Percentiles rank a stretch among this genome's conserved stretches.
These are phyloP conservation scores for Columbina picui DNA, from an alignment of 2,113 vertebrate species.

Conservation along the genomic window DNA sequence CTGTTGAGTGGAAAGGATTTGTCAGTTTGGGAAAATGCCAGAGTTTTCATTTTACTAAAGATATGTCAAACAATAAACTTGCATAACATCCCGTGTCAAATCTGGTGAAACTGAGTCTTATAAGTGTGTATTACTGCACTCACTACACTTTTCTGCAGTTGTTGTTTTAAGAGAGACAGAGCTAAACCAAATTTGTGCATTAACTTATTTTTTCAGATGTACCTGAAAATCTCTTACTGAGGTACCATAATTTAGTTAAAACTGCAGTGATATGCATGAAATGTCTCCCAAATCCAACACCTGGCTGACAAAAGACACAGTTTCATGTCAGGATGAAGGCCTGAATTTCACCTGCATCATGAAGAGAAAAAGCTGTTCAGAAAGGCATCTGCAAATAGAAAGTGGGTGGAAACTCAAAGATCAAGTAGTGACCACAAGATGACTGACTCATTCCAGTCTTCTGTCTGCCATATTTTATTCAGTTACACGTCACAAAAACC, in stretches of 20 bases:
- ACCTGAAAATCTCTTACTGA: not conserved
- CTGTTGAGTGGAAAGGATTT: not conserved
- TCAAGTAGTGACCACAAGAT: not conserved
- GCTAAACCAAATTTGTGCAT: not conserved
- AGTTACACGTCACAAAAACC: not conserved
- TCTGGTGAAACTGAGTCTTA: not conserved
- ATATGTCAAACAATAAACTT: conserved; percentile 37
- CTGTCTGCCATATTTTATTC: not conserved
- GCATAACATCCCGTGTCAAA: not conserved
- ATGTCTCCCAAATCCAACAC: not conserved
- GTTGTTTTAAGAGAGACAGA: not conserved
- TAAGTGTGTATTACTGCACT: not conserved
- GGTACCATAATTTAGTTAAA: not conserved
- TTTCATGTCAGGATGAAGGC: not conserved
- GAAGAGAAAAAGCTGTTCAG: not conserved
- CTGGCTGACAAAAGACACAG: not conserved
- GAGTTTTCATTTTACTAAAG: conserved; percentile 64
- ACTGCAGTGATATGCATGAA: not conserved
- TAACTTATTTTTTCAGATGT: not conserved
- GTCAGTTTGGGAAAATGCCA: conserved; percentile 33
- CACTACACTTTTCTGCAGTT: not conserved
- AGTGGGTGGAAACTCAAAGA: not conserved
- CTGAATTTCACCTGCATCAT: not conserved
- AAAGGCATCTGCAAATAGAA: not conserved
- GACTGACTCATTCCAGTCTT: not conserved